These are phyloP conservation scores for Reticulitermes lucifugus DNA, from an alignment of 2,888 invertebrate species.

Conservation along the genomic window DNA sequence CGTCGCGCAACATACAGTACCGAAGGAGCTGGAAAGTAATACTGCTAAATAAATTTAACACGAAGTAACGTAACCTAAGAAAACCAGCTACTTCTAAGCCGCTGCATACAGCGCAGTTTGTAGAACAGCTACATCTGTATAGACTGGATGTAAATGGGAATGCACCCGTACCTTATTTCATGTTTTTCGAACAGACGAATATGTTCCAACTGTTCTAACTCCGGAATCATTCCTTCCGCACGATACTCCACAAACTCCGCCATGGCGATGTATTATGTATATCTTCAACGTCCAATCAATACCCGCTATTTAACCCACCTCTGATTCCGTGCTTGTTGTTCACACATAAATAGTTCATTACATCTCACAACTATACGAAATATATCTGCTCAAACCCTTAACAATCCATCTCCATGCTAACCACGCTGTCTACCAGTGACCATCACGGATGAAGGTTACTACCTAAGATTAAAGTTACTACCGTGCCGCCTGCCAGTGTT, in stretches of 20 bases:
- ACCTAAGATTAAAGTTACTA: too few species aligned
- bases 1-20: neutral
- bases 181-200: constrained; percentile 76
- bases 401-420: too few species aligned
- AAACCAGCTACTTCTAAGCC: neutral
- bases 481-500: too few species aligned
- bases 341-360: too few species aligned
- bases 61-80: neutral
- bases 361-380: too few species aligned
- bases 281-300: neutral
- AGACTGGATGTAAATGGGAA: neutral
- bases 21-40: neutral
- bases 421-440: too few species aligned
- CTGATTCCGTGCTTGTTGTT: too few species aligned
- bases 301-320: too few species aligned
- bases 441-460: too few species aligned
- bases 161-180: constrained; percentile 73
- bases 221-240: constrained; percentile 82
- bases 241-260: constrained; percentile 84
- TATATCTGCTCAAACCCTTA: too few species aligned
- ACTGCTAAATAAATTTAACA: neutral
- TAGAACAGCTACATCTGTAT: neutral
- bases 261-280: constrained; percentile 67
- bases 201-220: constrained; percentile 83
- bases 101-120: neutral